Evolutionary conservation across 1,140 invertebrate species (phyloP), one percentile per base, ranked within the genome.

Genomic region (Hetaerina americana): DNA sequence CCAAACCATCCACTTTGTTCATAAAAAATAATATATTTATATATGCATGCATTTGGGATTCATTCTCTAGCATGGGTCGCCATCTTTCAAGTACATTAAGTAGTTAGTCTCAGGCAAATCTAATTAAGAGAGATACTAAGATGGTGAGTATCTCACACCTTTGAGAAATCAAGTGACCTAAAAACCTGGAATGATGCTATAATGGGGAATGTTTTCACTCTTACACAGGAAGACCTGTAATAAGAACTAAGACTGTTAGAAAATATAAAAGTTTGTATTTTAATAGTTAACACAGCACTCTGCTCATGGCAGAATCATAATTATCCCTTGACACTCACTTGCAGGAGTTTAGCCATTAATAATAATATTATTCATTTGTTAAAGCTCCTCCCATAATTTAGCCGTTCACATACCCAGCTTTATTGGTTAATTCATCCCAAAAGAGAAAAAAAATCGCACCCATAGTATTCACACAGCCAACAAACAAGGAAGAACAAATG

Each of bases 171-270:
- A 57, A 3, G 40, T n/a, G 15, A 57, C 22, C 40, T 57, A 57
- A 12, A 57, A 57, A 69, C 28, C 68, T 69, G 68, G 68, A 69
- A 69, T 69, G 68, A 69, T 28, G n/a, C 68, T 69, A 27, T 27
- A 69, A 69, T 69, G 28, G 68, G 68, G 68, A 69, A 69, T 69
- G 68, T 69, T 28, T 26, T 18, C 26, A 28, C 26, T 69, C 68
- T 28, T 27, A 27, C 66, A 18, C 24, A 68, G 2, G 40, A 18
- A 5, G 15, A 12, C 26, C 24, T n/a, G 26, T 27, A n/a, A n/a
- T 26, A 28, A 69, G 68, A 28, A 26, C 26, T n/a, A 28, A n/a
- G 68, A 27, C 28, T 69, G 68, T 69, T 69, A 69, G 68, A 27
- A 69, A 69, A 69, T 69, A 69, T 27, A 26, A 22, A n/a, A 27